Percentiles rank a stretch among this genome's conserved stretches.
Conservation (phyloP, 2,113 vertebrate genomes). For the Colossoma macropomum region DNA sequence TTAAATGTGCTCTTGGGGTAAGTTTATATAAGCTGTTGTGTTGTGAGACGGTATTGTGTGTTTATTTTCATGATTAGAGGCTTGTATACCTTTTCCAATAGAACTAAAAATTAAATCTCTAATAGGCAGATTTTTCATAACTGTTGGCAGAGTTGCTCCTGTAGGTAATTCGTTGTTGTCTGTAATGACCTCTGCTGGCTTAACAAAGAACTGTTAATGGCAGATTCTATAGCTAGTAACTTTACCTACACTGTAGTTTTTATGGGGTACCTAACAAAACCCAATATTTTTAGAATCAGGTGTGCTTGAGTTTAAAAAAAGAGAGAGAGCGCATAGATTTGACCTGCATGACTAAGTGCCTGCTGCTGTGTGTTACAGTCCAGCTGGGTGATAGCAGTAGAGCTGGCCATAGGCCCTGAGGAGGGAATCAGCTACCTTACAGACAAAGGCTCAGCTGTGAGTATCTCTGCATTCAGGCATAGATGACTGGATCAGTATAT, state of each 20-base stretch:
- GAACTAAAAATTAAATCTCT: background rate
- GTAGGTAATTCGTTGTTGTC: background rate
- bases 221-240: background rate
- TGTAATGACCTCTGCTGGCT: slow-evolving; percentile 48
- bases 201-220: background rate
- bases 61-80: background rate
- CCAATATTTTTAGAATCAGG: background rate
- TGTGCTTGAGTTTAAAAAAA: too few relatives aligned
- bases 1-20: slow-evolving; percentile 98
- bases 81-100: background rate
- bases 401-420: slow-evolving; percentile 96
- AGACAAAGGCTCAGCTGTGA: slow-evolving; percentile 96
- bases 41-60: background rate
- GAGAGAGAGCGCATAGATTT: background rate
- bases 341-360: background rate
- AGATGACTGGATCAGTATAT: background rate
- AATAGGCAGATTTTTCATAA: background rate
- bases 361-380: slow-evolving; percentile 76
- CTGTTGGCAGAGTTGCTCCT: background rate
- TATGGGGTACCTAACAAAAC: background rate
- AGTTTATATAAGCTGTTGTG: slow-evolving; percentile 41
- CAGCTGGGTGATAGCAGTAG: slow-evolving; percentile 98
- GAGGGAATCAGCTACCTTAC: slow-evolving; percentile 99
- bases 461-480: slow-evolving; percentile 56
- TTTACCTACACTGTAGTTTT: background rate